These are phyloP conservation scores for Syngnathus typhle DNA, from an alignment of 2,113 vertebrate genomes.

Conservation along the genomic window DNA sequence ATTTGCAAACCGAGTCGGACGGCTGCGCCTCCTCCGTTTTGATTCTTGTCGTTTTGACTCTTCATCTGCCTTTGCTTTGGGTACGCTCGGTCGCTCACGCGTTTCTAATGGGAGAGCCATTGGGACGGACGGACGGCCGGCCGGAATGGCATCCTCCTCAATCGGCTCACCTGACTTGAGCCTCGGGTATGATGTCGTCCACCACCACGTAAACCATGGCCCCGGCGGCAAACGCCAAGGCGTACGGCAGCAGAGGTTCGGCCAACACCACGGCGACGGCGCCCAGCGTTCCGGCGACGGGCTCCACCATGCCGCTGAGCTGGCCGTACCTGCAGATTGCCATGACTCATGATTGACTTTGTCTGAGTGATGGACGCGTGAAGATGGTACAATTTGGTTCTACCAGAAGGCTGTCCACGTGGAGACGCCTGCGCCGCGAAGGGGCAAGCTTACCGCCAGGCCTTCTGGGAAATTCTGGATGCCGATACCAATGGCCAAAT, in stretches of 20 bases:
- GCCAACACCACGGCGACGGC: slow-evolving; percentile 81
- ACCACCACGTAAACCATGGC: slow-evolving; percentile 96
- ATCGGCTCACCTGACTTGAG: slow-evolving; percentile 83
- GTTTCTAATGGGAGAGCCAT: no score
- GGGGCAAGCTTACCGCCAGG: slow-evolving; percentile 88
- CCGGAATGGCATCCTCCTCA: background rate
- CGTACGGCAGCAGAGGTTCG: slow-evolving; percentile 86
- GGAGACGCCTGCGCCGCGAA: slow-evolving; percentile 83
- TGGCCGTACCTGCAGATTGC: slow-evolving; percentile 83
- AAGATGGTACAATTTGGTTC: slow-evolving; percentile 31
- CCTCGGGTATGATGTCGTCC: slow-evolving; percentile 95
- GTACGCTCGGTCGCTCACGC: no score
- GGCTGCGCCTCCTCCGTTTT: no score
- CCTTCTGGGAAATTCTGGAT: slow-evolving; percentile 99
- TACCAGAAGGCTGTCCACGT: slow-evolving; percentile 90
- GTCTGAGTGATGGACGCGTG: background rate
- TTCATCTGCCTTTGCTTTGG: no score
- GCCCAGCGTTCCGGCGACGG: slow-evolving; percentile 78
- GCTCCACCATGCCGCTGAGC: slow-evolving; percentile 96
- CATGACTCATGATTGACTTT: background rate
- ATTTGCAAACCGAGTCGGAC: no score
- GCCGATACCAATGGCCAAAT: slow-evolving; percentile 90
- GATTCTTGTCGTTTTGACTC: no score
- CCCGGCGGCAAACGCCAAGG: slow-evolving; percentile 87
- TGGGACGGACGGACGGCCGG: no score